Evolutionary conservation across 2,888 invertebrate species (phyloP).

Genomic region (Stenichneumon culpator): DNA sequence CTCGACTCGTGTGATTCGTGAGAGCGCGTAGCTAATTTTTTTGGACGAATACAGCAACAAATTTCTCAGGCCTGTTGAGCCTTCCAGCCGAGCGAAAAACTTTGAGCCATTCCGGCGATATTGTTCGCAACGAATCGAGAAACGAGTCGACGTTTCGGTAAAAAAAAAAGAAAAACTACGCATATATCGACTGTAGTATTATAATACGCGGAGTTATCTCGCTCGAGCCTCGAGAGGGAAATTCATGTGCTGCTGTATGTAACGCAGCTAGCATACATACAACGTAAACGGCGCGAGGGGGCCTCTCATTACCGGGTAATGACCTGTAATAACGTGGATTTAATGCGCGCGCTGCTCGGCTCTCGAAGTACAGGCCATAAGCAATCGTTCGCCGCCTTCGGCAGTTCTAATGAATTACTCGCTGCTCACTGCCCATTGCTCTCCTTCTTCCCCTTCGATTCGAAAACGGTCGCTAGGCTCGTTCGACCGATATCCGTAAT

Average conservation of each 20-base stretch:
- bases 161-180: neutral
- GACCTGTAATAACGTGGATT: conserved; percentile 81
- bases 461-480: conserved; percentile 47
- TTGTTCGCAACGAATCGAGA: too few relatives aligned
- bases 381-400: conserved; percentile 80
- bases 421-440: conserved; percentile 64
- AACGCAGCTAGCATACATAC: conserved; percentile 31
- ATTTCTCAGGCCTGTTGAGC: too few relatives aligned
- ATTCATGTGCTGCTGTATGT: conserved; percentile 27
- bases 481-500: conserved; percentile 47
- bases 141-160: neutral
- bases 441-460: conserved; percentile 58
- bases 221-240: conserved; percentile 26
- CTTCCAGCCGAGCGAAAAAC: too few relatives aligned
- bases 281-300: conserved; percentile 77
- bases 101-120: too few relatives aligned
- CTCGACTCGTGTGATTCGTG: too few relatives aligned
- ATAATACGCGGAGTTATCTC: conserved; percentile 41
- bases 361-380: conserved; percentile 74
- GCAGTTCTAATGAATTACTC: conserved; percentile 81
- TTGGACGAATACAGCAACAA: too few relatives aligned
- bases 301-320: conserved; percentile 81
- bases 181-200: neutral
- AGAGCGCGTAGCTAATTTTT: too few relatives aligned
- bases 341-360: conserved; percentile 74